phyloP scores from a whole-genome alignment of 1,140 invertebrate genomes.

The Diprion similis region DNA sequence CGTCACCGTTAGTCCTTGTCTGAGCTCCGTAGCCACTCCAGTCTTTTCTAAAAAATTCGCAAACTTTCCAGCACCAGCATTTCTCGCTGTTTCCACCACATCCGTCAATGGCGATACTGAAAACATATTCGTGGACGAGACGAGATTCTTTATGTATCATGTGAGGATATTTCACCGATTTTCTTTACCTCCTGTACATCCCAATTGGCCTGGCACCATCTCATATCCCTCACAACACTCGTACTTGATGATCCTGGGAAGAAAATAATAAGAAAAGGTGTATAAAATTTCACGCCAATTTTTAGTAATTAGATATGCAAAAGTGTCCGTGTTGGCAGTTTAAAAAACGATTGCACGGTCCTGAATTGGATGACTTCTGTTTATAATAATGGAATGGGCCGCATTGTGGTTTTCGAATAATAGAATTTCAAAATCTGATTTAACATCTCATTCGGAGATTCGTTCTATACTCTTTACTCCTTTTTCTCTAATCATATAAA shows the following conservation, averaged over 20 bases:
- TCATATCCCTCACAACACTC: constrained; percentile 65
- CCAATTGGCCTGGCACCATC: constrained; percentile 49
- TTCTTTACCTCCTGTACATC: constrained; percentile 60
- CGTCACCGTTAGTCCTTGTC: constrained; percentile 57
- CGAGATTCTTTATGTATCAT: not conserved
- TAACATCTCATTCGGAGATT: too few relatives aligned
- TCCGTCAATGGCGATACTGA: constrained; percentile 62
- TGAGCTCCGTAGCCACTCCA: constrained; percentile 50
- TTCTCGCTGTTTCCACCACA: constrained; percentile 58
- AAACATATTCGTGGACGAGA: constrained; percentile 17
- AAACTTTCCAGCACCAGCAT: constrained; percentile 60
- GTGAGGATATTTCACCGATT: not conserved
- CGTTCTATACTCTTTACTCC: too few relatives aligned
- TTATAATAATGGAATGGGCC: too few relatives aligned
- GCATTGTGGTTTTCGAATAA: too few relatives aligned
- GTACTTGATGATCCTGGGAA: constrained; percentile 57
- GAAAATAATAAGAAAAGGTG: constrained; percentile 7
- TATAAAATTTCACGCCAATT: not conserved
- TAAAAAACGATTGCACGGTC: too few relatives aligned
- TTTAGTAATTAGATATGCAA: too few relatives aligned
- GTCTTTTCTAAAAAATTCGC: constrained; percentile 55
- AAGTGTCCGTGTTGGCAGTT: too few relatives aligned
- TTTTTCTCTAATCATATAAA: too few relatives aligned
- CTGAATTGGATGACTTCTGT: too few relatives aligned
- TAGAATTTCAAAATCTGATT: too few relatives aligned